Evolutionary conservation across 2,888 invertebrate genomes (phyloP), one percentile per base, ranked within the genome.

Genomic region (Tetanocera ferruginea): DNA sequence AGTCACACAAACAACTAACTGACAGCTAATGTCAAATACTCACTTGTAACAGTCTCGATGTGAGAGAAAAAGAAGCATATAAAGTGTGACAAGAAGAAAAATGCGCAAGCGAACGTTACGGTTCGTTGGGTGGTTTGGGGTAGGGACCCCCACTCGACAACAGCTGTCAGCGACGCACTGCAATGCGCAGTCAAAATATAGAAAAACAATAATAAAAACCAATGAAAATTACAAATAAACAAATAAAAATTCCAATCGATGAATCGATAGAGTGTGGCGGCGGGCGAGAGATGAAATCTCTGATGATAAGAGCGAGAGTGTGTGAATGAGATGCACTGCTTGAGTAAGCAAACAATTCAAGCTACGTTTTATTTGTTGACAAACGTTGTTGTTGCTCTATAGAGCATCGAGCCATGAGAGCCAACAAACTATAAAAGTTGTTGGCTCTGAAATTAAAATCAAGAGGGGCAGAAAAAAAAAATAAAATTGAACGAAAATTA

Each of bases 11-110:
- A 64, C 64, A 64, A 28, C 31, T 64, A 64, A 28, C 31, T 64
- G 64, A 64, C 64, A 64, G 28, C 64, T 34, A 64, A 64, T 64
- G 64, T 64, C 64, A 64, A 64, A 34, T 2, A 34, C 34, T 6
- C 64, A 64, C 34, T 14, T 64, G n/a, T 64, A 34, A 64, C 64
- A 31, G 64, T n/a, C 28, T 25, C 55, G 55, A 5, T 23, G 55
- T 19, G 19, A 8, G 52, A 4, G 52, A 17, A 19, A 8, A 6
- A 6, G 52, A 19, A n/a, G 55, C 2, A 23, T 19, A 55, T 1
- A 5, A 19, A 55, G 19, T 9, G 19, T 5, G 55, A 55, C 19
- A 55, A 9, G 19, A 55, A 6, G 23, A 14, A 3, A 11, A 43
- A 43, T 1, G 3, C 11, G 37, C 37, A 43, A 43, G 14, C 43